Evolutionary conservation across 2,888 invertebrate species (phyloP).

Genomic region (Cheilosia scutellata): DNA sequence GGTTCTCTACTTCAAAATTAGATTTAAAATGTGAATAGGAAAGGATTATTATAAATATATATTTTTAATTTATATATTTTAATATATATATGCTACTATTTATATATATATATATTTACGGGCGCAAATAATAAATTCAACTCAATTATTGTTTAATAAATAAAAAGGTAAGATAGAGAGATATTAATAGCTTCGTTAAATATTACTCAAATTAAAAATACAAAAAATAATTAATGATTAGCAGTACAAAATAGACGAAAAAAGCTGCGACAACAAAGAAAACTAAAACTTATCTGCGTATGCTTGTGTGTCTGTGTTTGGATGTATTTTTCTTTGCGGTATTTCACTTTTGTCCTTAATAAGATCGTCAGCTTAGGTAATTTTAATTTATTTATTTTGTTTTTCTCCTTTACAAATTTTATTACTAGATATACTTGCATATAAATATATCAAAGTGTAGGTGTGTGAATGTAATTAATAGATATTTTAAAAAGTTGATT

Average conservation of each 20-base stretch:
- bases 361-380: constrained; percentile 68
- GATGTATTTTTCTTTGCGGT: constrained; percentile 43
- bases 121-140: constrained; percentile 52
- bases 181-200: constrained; percentile 31
- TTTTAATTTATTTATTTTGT: constrained; percentile 59
- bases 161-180: constrained; percentile 36
- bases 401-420: constrained; percentile 71
- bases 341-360: constrained; percentile 64
- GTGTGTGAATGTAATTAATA: constrained; percentile 67
- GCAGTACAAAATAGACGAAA: constrained; percentile 24
- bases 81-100: constrained; percentile 54
- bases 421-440: constrained; percentile 73
- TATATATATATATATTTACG: constrained; percentile 40
- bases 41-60: constrained; percentile 29
- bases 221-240: constrained; percentile 26
- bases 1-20: constrained; percentile 52
- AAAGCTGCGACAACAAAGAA: constrained; percentile 54
- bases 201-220: constrained; percentile 30
- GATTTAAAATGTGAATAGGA: constrained; percentile 50
- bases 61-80: constrained; percentile 21
- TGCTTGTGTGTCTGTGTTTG: constrained; percentile 28
- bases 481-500: constrained; percentile 68
- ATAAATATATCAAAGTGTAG: constrained; percentile 75
- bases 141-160: constrained; percentile 43
- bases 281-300: constrained; percentile 49